These are phyloP conservation scores for Cataglyphis albicans DNA, from an alignment of 2,888 invertebrate species.

Conservation along the genomic window DNA sequence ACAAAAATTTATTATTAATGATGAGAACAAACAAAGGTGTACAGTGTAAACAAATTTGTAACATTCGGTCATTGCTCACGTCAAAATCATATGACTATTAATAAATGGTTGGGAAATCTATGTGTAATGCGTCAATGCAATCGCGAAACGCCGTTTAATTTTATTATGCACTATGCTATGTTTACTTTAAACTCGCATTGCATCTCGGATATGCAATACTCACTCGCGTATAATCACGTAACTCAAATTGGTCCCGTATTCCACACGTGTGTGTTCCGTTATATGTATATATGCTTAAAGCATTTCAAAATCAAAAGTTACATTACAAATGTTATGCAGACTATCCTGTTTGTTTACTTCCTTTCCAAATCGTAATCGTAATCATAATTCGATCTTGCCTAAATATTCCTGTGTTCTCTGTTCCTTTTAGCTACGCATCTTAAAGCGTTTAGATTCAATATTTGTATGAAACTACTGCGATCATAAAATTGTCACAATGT, in stretches of 20 bases:
- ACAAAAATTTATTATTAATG: slow-evolving; percentile 32
- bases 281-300: slow-evolving; percentile 7
- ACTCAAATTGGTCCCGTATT: slow-evolving; percentile 25
- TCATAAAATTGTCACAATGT: background rate
- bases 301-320: slow-evolving; percentile 22
- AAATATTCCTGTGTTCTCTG: background rate
- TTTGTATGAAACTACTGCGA: slow-evolving; percentile 12
- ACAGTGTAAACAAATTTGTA: slow-evolving; percentile 23
- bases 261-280: background rate
- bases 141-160: slow-evolving; percentile 27
- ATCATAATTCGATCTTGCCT: background rate
- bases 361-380: background rate
- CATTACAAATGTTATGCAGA: background rate
- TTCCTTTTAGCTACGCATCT: background rate
- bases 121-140: background rate
- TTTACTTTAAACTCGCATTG: slow-evolving; percentile 46
- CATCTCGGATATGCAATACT: slow-evolving; percentile 30
- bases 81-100: slow-evolving; percentile 18
- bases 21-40: slow-evolving; percentile 17
- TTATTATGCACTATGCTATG: slow-evolving; percentile 17
- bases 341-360: background rate
- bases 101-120: slow-evolving; percentile 19
- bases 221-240: slow-evolving; percentile 32
- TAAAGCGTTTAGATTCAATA: slow-evolving; percentile 41
- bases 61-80: background rate